phyloP scores from a whole-genome alignment of 2,888 invertebrate genomes.

The Athetis lepigone region DNA sequence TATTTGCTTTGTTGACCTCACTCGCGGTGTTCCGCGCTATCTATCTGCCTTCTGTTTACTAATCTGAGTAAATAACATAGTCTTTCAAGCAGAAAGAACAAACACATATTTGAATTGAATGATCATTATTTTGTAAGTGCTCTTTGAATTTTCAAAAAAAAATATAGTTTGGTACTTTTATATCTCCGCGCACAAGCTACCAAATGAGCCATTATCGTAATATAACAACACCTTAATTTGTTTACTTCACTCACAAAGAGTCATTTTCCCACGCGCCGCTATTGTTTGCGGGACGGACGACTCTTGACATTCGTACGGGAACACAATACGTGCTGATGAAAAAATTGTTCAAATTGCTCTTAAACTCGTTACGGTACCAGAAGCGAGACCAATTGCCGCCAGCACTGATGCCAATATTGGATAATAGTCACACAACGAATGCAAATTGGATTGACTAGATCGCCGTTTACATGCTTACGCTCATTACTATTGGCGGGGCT shows the following conservation, averaged over 20 bases:
- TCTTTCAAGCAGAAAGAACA: slow-evolving; percentile 22
- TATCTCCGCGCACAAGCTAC: slow-evolving; percentile 28
- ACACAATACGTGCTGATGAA: slow-evolving; percentile 81
- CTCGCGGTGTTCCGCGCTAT: too few species aligned
- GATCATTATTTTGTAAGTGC: slow-evolving; percentile 37
- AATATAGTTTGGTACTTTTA: slow-evolving; percentile 32
- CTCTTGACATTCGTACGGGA: slow-evolving; percentile 70
- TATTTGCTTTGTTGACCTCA: too few species aligned
- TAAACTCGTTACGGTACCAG: slow-evolving; percentile 81
- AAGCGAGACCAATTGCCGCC: slow-evolving; percentile 79
- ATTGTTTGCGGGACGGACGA: slow-evolving; percentile 71
- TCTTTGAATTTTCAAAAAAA: slow-evolving; percentile 43
- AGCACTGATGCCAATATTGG: slow-evolving; percentile 84
- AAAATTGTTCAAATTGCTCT: slow-evolving; percentile 87
- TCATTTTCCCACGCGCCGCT: slow-evolving; percentile 71
- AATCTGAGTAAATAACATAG: too few species aligned
- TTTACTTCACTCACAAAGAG: slow-evolving; percentile 40
- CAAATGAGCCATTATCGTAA: slow-evolving; percentile 35
- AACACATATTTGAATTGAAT: slow-evolving; percentile 23
- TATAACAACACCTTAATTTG: slow-evolving; percentile 27
- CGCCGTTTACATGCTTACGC: slow-evolving; percentile 65
- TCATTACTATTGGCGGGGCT: slow-evolving; percentile 39
- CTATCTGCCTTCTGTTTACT: too few species aligned
- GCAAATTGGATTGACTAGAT: slow-evolving; percentile 83
- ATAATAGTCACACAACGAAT: slow-evolving; percentile 86